Evolutionary conservation across 2,888 invertebrate genomes (phyloP).

Genomic region (Ectemnius continuus): DNA sequence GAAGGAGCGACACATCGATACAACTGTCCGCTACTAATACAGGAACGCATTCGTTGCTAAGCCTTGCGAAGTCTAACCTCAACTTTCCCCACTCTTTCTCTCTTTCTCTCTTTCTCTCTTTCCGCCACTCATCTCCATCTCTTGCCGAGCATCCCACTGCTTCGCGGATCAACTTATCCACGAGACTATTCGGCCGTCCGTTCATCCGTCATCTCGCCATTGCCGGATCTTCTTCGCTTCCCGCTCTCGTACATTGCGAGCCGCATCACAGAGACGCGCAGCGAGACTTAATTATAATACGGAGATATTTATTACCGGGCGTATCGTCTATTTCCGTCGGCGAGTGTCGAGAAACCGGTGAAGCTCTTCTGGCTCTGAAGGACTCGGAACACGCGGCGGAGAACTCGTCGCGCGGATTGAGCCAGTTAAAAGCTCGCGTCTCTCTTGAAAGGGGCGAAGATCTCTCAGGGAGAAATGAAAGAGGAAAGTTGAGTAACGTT

Average conservation of each 20-base stretch:
- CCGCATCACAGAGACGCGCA: conserved; percentile 43
- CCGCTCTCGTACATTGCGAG: conserved; percentile 40
- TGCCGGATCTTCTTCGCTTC: conserved; percentile 35
- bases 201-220: conserved; percentile 19
- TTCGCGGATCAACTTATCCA: background rate
- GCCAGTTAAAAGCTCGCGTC: conserved; percentile 55
- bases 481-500: too few species aligned
- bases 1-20: conserved; percentile 45
- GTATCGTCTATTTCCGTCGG: conserved; percentile 60
- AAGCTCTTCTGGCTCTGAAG: conserved; percentile 2
- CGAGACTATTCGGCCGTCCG: conserved; percentile 8
- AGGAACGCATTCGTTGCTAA: conserved; percentile 45
- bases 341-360: conserved; percentile 43
- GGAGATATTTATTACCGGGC: conserved; percentile 59
- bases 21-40: conserved; percentile 48
- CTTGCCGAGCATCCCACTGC: background rate
- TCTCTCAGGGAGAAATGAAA: too few species aligned
- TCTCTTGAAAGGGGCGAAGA: too few species aligned
- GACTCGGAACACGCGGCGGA: conserved; percentile 13
- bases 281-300: conserved; percentile 61
- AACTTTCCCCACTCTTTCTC: background rate
- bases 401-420: conserved; percentile 53
- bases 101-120: background rate
- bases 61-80: conserved; percentile 6
- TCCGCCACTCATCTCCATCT: background rate